These are phyloP conservation scores for Thelaira solivaga DNA, from an alignment of 2,888 invertebrate genomes.

Conservation along the genomic window DNA sequence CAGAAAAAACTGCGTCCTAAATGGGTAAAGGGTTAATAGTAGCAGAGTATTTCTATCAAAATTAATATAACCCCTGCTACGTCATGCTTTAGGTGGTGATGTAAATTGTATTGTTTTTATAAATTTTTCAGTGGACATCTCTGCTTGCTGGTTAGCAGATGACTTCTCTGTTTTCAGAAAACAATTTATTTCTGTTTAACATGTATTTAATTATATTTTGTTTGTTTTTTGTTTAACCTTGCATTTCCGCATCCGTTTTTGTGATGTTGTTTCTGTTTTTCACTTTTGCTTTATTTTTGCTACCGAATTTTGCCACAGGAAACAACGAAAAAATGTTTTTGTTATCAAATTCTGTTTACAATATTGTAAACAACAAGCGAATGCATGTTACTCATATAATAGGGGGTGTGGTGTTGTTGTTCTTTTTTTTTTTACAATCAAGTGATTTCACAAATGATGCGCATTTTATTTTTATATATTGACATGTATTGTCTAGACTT, in stretches of 20 bases:
- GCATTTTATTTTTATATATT: slow-evolving; percentile 48
- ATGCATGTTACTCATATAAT: no score
- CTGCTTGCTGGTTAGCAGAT: not conserved
- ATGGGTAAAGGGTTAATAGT: no score
- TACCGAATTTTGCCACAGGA: slow-evolving; percentile 14
- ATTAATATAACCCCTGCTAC: no score
- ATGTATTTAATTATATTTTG: slow-evolving; percentile 24
- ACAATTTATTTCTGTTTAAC: slow-evolving; percentile 35
- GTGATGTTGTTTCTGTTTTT: no score
- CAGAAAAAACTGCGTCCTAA: no score
- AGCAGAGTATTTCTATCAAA: no score
- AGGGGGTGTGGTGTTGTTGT: not conserved
- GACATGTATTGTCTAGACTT: slow-evolving; percentile 61
- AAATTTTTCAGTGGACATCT: not conserved
- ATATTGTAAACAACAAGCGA: slow-evolving; percentile 51
- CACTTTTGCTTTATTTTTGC: not conserved
- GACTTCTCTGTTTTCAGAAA: slow-evolving; percentile 9
- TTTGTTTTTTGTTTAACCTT: slow-evolving; percentile 44
- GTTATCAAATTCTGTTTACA: slow-evolving; percentile 56
- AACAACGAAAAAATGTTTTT: slow-evolving; percentile 35
- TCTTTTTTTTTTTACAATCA: not conserved
- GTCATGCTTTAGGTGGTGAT: no score
- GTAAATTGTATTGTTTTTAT: no score
- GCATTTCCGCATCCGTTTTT: slow-evolving; percentile 48
- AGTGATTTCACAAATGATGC: slow-evolving; percentile 36